Conservation (phyloP, 2,113 vertebrate species). For the Castor canadensis region DNA sequence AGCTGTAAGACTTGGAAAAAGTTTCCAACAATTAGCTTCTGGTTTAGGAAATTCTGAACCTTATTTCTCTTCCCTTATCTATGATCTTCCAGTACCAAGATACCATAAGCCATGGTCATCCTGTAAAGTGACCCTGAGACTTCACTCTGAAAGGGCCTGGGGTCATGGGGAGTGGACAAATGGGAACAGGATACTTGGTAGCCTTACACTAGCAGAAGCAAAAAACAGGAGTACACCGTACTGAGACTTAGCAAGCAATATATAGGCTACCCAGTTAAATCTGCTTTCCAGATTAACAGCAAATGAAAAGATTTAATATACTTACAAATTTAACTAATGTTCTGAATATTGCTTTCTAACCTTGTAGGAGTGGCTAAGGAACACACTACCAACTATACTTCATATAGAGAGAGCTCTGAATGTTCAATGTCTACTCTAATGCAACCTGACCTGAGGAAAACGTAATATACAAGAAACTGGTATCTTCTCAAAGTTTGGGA, state of each 20-base stretch:
- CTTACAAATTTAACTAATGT: background rate
- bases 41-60: background rate
- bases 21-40: background rate
- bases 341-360: background rate
- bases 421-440: background rate
- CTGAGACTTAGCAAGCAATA: background rate
- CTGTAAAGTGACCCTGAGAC: background rate
- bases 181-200: background rate
- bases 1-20: background rate
- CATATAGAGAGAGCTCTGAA: background rate
- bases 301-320: too few relatives aligned
- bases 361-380: background rate
- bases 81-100: background rate
- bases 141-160: background rate
- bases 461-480: background rate
- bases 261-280: background rate
- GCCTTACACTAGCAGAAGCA: background rate
- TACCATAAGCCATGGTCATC: background rate
- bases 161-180: background rate
- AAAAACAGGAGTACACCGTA: background rate
- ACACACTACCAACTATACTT: background rate
- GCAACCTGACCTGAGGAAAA: background rate
- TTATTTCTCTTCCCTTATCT: background rate
- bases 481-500: background rate
- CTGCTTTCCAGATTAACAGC: conserved; percentile 12